Percentiles rank a stretch among this genome's conserved stretches.
Evolutionary conservation across 2,113 vertebrate species (phyloP).

Genomic region (Oryzias woworae): DNA sequence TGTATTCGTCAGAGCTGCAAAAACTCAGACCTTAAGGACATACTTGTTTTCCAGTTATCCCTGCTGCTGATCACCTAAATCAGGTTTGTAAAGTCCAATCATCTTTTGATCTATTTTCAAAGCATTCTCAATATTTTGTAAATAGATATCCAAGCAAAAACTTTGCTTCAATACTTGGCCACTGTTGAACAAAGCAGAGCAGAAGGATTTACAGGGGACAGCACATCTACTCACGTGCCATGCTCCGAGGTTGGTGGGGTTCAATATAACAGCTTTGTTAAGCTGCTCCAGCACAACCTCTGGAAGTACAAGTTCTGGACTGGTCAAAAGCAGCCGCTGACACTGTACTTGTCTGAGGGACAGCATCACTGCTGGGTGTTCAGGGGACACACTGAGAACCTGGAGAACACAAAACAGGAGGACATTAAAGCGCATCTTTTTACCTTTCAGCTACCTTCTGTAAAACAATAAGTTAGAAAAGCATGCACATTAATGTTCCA

Average conservation of each 20-base stretch:
- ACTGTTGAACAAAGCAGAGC: too few relatives aligned
- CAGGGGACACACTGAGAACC: constrained; percentile 84
- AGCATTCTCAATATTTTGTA: too few relatives aligned
- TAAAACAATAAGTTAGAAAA: background rate
- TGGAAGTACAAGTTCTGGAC: constrained; percentile 76
- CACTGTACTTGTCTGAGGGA: constrained; percentile 90
- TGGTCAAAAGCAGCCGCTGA: constrained; percentile 81
- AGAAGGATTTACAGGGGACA: background rate
- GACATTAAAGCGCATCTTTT: background rate
- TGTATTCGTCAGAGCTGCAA: too few relatives aligned
- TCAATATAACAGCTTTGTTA: constrained; percentile 82
- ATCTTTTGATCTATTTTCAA: too few relatives aligned
- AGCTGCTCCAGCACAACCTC: constrained; percentile 85
- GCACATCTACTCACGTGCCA: constrained; percentile 86
- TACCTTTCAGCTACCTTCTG: background rate
- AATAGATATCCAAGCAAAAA: too few relatives aligned
- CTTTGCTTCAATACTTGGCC: too few relatives aligned
- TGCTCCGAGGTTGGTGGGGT: constrained; percentile 82
- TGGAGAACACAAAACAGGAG: constrained; percentile 49
- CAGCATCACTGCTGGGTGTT: constrained; percentile 83
- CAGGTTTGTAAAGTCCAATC: too few relatives aligned
- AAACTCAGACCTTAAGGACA: too few relatives aligned
- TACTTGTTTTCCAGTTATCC: too few relatives aligned
- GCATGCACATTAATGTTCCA: constrained; percentile 39
- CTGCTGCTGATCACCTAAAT: too few relatives aligned